Conservation (phyloP, 2,888 invertebrate species). For the Pediacus dermestoides region DNA sequence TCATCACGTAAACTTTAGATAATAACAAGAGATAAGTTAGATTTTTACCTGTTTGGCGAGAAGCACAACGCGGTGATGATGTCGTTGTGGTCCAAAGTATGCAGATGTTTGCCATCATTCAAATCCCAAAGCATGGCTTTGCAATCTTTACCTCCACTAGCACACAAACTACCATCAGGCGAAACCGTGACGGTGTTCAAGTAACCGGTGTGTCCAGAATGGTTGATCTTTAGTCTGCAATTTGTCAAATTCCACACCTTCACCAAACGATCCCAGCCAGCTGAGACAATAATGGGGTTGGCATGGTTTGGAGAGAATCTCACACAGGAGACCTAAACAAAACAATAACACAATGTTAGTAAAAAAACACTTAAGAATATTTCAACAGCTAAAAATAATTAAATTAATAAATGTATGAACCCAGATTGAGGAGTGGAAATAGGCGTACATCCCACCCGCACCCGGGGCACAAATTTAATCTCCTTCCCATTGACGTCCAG, state of each 20-base stretch:
- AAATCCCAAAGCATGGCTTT: slow-evolving; percentile 99
- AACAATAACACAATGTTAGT: slow-evolving; percentile 10
- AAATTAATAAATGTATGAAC: slow-evolving; percentile 23
- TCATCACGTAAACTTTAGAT: slow-evolving; percentile 4
- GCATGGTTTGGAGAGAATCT: slow-evolving; percentile 97
- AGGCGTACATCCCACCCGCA: slow-evolving; percentile 24
- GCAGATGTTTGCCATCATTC: slow-evolving; percentile 98
- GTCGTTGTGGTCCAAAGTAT: slow-evolving; percentile 97
- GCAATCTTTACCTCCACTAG: slow-evolving; percentile 99
- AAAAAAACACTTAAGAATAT: neutral
- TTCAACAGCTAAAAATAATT: neutral
- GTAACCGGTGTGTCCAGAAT: slow-evolving; percentile 95
- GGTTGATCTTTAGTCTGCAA: slow-evolving; percentile 98
- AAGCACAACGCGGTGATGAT: slow-evolving; percentile 98
- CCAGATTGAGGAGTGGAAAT: slow-evolving; percentile 31
- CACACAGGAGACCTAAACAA: slow-evolving; percentile 72
- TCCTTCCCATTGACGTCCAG: slow-evolving; percentile 30
- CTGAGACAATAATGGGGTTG: slow-evolving; percentile 97
- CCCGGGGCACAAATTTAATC: slow-evolving; percentile 30
- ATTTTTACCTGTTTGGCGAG: slow-evolving; percentile 84
- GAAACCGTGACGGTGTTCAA: slow-evolving; percentile 98
- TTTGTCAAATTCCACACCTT: slow-evolving; percentile 99
- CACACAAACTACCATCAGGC: slow-evolving; percentile 98
- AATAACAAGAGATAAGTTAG: slow-evolving; percentile 1
- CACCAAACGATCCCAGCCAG: slow-evolving; percentile 97